Evolutionary conservation across 2,113 vertebrate genomes (phyloP).

Genomic region (Austrofundulus limnaeus): DNA sequence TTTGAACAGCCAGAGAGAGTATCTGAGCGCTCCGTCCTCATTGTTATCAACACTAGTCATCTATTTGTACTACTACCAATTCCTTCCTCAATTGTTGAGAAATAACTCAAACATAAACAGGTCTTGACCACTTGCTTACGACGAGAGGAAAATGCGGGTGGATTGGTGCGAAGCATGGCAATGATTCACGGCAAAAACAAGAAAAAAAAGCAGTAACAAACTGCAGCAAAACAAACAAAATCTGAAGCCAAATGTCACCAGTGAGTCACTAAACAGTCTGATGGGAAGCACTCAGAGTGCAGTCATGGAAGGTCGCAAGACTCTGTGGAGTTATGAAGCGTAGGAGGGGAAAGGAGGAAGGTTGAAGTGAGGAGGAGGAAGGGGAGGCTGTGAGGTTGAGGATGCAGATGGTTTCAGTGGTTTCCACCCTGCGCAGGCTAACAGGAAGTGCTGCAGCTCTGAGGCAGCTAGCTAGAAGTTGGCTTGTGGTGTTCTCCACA

Average conservation of each 20-base stretch:
- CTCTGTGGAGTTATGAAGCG: conserved; percentile 28
- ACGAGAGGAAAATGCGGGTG: conserved; percentile 9
- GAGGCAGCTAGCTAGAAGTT: conserved; percentile 28
- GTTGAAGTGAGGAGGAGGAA: neutral
- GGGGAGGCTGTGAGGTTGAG: conserved; percentile 35
- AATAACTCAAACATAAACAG: neutral
- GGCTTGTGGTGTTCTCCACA: conserved; percentile 6
- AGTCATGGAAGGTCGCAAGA: conserved; percentile 32
- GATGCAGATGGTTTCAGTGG: conserved; percentile 57
- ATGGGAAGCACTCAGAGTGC: conserved; percentile 42
- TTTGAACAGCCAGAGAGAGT: no score
- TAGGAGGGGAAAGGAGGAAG: conserved; percentile 48
- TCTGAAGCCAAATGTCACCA: conserved; percentile 62
- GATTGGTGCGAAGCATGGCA: neutral
- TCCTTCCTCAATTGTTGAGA: conserved; percentile 22
- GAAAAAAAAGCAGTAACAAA: conserved; percentile 31
- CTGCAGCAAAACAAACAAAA: conserved; percentile 30
- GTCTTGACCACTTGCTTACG: neutral
- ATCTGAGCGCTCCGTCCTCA: conserved; percentile 30
- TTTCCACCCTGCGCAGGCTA: conserved; percentile 42
- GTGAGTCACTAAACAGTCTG: conserved; percentile 60
- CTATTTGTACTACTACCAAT: conserved; percentile 31
- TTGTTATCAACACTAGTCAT: conserved; percentile 47
- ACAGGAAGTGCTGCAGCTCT: conserved; percentile 61
- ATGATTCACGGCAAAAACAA: conserved; percentile 46